Evolutionary conservation across 2,888 invertebrate genomes (phyloP).

Genomic region (Ophonus ardosiacus): DNA sequence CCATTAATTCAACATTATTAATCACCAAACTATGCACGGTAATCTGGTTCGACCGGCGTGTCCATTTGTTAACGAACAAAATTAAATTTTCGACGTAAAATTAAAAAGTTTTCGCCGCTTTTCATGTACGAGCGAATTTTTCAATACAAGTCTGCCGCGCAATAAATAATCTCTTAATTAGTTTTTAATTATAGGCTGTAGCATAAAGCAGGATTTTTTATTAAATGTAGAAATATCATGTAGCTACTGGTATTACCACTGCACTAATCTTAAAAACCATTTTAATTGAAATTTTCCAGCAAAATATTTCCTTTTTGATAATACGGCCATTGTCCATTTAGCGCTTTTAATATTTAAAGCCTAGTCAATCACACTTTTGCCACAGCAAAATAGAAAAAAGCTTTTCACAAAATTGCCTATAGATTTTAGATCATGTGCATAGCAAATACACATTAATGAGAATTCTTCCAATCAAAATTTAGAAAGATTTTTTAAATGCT

Average conservation of each 20-base stretch:
- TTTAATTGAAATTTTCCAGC: not conserved
- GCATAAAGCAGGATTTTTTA: conserved; percentile 48
- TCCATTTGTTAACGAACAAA: conserved; percentile 45
- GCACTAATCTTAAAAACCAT: not conserved
- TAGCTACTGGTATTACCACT: not conserved
- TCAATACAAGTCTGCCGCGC: conserved; percentile 37
- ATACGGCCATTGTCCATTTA: not conserved
- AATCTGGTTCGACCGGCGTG: conserved; percentile 45
- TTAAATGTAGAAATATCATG: conserved; percentile 27
- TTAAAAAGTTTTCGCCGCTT: conserved; percentile 40
- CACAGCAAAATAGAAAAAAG: too few relatives aligned
- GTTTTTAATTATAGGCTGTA: conserved; percentile 52
- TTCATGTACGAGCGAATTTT: conserved; percentile 45
- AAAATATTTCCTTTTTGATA: not conserved
- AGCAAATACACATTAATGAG: too few relatives aligned
- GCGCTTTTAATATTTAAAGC: not conserved
- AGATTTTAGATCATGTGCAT: too few relatives aligned
- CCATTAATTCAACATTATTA: conserved; percentile 19
- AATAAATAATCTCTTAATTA: conserved; percentile 54
- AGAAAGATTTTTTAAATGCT: too few relatives aligned
- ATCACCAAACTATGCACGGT: conserved; percentile 27
- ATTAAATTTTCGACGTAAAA: conserved; percentile 54
- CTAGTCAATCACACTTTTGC: too few relatives aligned
- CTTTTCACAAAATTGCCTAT: too few relatives aligned
- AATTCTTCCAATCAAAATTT: too few relatives aligned